A percentile compares a stretch with the other conserved stretches of the same genome.
These are phyloP conservation scores for Aspidoscelis tigris DNA, from an alignment of 2,113 vertebrate genomes.

Conservation along the genomic window DNA sequence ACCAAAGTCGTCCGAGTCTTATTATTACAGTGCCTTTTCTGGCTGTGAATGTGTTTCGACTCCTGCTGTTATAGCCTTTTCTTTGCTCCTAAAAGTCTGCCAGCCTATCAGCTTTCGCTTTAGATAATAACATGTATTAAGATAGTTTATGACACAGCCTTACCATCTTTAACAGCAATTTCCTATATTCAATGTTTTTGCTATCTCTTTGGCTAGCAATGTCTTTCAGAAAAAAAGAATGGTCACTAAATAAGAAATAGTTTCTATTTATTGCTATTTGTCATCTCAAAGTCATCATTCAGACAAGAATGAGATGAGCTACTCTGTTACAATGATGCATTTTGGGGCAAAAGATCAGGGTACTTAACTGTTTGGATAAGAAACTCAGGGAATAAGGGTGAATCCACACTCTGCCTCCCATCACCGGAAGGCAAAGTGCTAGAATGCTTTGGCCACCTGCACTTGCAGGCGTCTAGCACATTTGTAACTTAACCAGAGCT, in stretches of 20 bases:
- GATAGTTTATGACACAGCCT: conserved; percentile 63
- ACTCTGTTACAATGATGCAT: conserved; percentile 54
- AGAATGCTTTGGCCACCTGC: too few species aligned
- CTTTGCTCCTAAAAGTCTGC: conserved; percentile 20
- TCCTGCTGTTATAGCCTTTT: conserved; percentile 44
- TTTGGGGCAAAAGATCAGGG: conserved; percentile 43
- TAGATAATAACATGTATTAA: conserved; percentile 61
- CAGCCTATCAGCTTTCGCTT: conserved; percentile 34
- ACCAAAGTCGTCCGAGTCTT: conserved; percentile 39
- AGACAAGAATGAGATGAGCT: conserved; percentile 63
- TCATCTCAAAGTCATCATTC: conserved; percentile 69
- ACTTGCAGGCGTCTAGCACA: too few species aligned
- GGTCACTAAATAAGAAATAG: conserved; percentile 66
- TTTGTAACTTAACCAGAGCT: too few species aligned
- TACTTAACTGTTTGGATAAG: conserved; percentile 60
- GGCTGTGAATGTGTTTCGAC: conserved; percentile 36
- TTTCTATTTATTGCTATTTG: conserved; percentile 55
- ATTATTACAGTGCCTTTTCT: conserved; percentile 33
- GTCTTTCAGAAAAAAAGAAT: conserved; percentile 36
- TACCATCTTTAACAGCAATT: conserved; percentile 62
- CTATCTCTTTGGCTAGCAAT: conserved; percentile 45
- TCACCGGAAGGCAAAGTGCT: too few species aligned
- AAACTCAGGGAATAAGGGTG: not conserved
- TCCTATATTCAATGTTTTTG: conserved; percentile 52
- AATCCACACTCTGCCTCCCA: too few species aligned